phyloP scores from a whole-genome alignment of 2,113 vertebrate genomes.

The Brevimyrus niger region DNA sequence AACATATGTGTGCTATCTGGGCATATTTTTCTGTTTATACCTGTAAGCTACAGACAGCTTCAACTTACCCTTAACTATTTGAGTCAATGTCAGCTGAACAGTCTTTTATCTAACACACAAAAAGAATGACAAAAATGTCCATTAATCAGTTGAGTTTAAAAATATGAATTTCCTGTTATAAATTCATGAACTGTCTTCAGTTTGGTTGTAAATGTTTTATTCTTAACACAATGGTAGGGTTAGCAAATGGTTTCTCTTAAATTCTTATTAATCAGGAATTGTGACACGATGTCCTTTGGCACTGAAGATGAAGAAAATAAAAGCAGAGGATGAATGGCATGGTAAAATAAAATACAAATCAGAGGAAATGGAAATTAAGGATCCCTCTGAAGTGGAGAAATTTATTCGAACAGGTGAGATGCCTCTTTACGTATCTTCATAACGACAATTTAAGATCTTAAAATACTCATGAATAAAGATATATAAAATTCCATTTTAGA shows the following conservation, averaged over 20 bases:
- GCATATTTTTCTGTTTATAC: not conserved
- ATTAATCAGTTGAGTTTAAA: not conserved
- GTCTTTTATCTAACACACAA: not conserved
- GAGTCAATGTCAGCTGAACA: not conserved
- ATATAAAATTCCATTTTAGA: not conserved
- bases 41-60: not conserved
- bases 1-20: no score
- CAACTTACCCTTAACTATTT: not conserved
- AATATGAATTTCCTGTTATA: not conserved
- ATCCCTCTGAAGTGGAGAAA: constrained; percentile 49
- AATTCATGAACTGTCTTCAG: not conserved
- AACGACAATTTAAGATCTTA: not conserved
- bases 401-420: constrained; percentile 50
- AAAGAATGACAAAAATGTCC: not conserved
- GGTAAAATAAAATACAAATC: constrained; percentile 52
- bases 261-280: no score
- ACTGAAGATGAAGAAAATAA: no score
- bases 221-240: not conserved
- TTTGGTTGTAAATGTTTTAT: not conserved
- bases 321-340: constrained; percentile 11
- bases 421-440: not conserved
- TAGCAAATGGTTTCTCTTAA: not conserved
- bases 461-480: not conserved
- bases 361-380: constrained; percentile 37
- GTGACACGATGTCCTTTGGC: no score